phyloP scores from a whole-genome alignment of 2,797 vertebrate genomes.

The Amniataba percoides region DNA sequence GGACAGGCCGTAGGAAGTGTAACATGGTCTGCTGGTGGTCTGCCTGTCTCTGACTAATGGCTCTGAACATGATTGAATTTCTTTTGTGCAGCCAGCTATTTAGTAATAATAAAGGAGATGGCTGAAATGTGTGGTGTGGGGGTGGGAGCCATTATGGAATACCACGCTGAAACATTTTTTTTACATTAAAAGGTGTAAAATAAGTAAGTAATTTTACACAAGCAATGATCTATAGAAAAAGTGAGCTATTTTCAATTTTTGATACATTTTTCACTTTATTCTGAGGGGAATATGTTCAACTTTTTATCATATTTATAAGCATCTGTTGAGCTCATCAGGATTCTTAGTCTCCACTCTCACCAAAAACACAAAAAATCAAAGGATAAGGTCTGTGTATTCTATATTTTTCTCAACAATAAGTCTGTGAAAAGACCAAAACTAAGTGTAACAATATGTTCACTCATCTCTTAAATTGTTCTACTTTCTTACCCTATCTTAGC shows the following conservation, averaged over 20 bases:
- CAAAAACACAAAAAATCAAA: background rate
- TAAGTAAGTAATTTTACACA: background rate
- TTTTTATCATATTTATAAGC: background rate
- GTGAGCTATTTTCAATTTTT: slow-evolving; percentile 1
- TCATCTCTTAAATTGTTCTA: background rate
- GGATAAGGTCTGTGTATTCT: background rate
- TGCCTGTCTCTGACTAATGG: slow-evolving; percentile 64
- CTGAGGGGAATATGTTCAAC: background rate
- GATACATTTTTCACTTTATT: slow-evolving; percentile 1
- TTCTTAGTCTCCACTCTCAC: background rate
- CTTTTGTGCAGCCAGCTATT: slow-evolving; percentile 36
- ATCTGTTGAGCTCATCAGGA: too few species aligned
- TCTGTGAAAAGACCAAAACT: background rate
- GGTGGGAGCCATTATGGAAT: slow-evolving; percentile 5
- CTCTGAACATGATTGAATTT: slow-evolving; percentile 68
- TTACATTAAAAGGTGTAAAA: slow-evolving; percentile 11
- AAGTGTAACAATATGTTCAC: background rate
- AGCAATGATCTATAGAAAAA: background rate
- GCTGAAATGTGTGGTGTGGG: slow-evolving; percentile 19
- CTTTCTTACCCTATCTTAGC: too few species aligned
- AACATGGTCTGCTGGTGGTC: slow-evolving; percentile 50
- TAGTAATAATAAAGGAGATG: slow-evolving; percentile 37
- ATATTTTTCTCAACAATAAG: background rate
- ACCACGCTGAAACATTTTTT: background rate
- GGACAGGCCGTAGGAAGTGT: slow-evolving; percentile 49